Evolutionary conservation across 2,888 invertebrate species (phyloP).

Genomic region (Lithophane socia): DNA sequence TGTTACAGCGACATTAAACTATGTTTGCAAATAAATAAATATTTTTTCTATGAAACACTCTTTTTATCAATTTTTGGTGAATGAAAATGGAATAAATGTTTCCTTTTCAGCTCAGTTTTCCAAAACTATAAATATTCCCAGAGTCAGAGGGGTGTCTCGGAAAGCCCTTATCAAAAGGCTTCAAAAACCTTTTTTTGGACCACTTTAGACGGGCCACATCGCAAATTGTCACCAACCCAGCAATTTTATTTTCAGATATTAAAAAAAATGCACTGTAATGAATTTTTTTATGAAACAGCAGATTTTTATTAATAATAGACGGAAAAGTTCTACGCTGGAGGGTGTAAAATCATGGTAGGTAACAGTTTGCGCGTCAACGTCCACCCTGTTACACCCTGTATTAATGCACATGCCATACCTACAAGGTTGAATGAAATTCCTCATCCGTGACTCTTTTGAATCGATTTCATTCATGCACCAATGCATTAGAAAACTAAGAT

Average conservation of each 20-base stretch:
- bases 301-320: neutral
- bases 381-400: neutral
- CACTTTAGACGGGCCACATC: too few relatives aligned
- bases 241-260: neutral
- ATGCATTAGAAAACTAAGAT: conserved; percentile 32
- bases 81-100: neutral
- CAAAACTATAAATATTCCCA: too few relatives aligned
- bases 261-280: neutral
- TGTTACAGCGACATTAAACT: neutral
- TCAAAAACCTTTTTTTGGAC: neutral
- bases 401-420: conserved; percentile 8
- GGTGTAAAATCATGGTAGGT: neutral
- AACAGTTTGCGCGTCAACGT: neutral
- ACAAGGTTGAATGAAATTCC: conserved; percentile 24
- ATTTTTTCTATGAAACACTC: neutral
- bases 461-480: conserved; percentile 49
- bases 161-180: too few relatives aligned
- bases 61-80: neutral
- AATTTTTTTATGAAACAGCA: neutral
- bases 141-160: neutral
- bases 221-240: neutral
- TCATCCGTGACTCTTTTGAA: conserved; percentile 42
- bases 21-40: neutral
- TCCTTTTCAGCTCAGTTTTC: neutral
- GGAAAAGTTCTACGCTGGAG: neutral